Evolutionary conservation across 2,113 vertebrate genomes (phyloP).

Genomic region (Alces alces): DNA sequence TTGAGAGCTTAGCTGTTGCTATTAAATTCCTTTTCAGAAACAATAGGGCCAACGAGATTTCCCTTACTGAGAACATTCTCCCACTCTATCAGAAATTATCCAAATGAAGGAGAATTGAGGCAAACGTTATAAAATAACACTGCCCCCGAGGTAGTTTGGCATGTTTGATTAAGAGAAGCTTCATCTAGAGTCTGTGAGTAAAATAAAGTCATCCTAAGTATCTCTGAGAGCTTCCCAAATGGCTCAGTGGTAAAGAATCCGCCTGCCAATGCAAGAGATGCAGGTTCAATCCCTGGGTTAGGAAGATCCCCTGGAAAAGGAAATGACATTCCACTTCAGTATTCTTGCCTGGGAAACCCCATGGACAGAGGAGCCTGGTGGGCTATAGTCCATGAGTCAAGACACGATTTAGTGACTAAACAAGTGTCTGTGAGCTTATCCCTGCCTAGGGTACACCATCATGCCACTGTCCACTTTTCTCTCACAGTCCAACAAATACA

Average conservation of each 20-base stretch:
- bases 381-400: not conserved
- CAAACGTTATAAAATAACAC: slow-evolving; percentile 23
- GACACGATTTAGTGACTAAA: not conserved
- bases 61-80: slow-evolving; percentile 50
- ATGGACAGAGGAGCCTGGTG: not conserved
- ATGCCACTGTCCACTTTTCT: not conserved
- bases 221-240: not conserved
- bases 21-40: slow-evolving; percentile 74
- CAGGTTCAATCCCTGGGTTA: not conserved
- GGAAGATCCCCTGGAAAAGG: not conserved
- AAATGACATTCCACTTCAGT: not conserved
- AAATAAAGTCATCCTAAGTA: not conserved
- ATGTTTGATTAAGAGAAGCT: slow-evolving; percentile 35
- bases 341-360: not conserved
- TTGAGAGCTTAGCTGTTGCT: slow-evolving; percentile 72
- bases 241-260: not conserved
- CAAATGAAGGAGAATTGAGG: slow-evolving; percentile 28
- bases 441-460: not conserved
- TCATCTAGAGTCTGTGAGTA: not conserved
- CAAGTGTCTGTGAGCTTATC: not conserved
- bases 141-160: slow-evolving; percentile 3
- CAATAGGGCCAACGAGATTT: slow-evolving; percentile 37
- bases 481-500: not conserved
- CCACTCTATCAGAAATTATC: not conserved
- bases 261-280: not conserved